Percentiles rank a stretch among this genome's conserved stretches.
phyloP scores from a whole-genome alignment of 2,113 vertebrate genomes.

The Pyrgilauda ruficollis region DNA sequence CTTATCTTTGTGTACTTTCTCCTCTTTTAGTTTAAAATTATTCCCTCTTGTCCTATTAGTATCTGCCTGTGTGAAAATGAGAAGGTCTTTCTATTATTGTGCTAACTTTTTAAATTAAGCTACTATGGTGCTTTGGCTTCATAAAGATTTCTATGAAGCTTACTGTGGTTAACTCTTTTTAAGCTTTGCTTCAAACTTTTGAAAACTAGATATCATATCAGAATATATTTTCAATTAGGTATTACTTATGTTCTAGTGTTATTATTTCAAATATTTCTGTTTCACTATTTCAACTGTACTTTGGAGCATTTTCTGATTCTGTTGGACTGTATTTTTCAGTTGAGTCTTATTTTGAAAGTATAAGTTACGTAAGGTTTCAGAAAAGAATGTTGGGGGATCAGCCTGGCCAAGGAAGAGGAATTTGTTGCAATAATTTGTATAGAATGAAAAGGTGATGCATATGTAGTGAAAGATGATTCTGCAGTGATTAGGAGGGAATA shows the following conservation, averaged over 20 bases:
- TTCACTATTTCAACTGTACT: neutral
- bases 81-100: neutral
- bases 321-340: neutral
- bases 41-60: neutral
- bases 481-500: neutral
- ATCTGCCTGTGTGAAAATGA: neutral
- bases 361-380: neutral
- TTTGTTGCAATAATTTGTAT: neutral
- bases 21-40: neutral
- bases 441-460: neutral
- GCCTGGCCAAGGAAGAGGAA: neutral
- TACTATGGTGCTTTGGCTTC: neutral
- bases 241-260: neutral
- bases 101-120: neutral
- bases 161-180: neutral
- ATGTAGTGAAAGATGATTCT: neutral
- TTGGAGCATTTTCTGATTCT: neutral
- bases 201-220: neutral
- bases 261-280: neutral
- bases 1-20: neutral
- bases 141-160: neutral
- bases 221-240: neutral
- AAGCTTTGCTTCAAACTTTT: neutral
- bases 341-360: neutral
- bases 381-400: neutral